A percentile compares a stretch with the other conserved stretches of the same genome.
Evolutionary conservation across 2,797 vertebrate genomes (phyloP).

Genomic region (Yasuhikotakia modesta): DNA sequence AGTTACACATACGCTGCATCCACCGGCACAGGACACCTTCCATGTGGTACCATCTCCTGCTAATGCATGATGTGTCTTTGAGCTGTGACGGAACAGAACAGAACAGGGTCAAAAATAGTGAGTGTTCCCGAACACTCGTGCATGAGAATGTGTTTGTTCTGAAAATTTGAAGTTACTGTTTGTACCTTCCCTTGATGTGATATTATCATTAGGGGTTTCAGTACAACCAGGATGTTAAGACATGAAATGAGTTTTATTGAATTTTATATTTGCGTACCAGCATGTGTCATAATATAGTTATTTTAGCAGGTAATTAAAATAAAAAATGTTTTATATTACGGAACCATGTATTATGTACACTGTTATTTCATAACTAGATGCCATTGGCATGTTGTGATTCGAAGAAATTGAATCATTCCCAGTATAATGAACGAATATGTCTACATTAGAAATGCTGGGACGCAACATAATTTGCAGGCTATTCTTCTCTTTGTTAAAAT

Average conservation of each 20-base stretch:
- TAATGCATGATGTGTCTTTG: constrained; percentile 20
- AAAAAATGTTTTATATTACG: neutral
- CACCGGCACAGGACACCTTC: constrained; percentile 16
- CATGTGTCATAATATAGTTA: neutral
- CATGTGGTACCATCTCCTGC: constrained; percentile 20
- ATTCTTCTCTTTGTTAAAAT: too few species aligned
- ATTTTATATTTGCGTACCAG: neutral
- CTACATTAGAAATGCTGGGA: too few species aligned
- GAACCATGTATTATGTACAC: neutral
- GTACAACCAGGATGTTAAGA: neutral
- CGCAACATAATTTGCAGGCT: too few species aligned
- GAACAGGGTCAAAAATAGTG: constrained; percentile 13
- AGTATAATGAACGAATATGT: neutral
- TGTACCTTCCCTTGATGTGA: neutral
- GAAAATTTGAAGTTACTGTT: neutral
- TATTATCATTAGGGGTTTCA: neutral
- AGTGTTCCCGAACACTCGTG: neutral
- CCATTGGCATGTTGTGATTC: neutral
- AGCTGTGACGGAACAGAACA: constrained; percentile 2
- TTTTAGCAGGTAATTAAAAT: neutral
- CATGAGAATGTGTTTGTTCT: neutral
- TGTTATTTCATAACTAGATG: neutral
- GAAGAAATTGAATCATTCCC: neutral
- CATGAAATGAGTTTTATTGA: neutral
- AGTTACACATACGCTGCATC: constrained; percentile 19